Base-by-base conservation (phyloP, 2,113 vertebrate genomes). In the Sebastes fasciatus region DNA sequence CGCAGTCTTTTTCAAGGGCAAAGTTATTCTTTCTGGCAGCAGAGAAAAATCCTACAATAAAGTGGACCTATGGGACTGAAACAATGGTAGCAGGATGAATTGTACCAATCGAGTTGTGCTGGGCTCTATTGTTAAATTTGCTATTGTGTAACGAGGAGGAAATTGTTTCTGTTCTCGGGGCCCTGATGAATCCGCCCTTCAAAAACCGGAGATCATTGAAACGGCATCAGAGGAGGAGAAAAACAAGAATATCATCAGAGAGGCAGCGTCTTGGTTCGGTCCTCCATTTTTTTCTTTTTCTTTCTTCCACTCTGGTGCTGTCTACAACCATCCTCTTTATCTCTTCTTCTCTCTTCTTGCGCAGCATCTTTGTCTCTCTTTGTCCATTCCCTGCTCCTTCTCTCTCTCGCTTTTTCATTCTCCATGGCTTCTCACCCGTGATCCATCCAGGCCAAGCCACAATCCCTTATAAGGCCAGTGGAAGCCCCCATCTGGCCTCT, bases 401-500 rank as follows among this genome's bases (percentile, higher is more conserved):
- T 49, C 43, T 85, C n/a, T 57, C 78, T 76, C 70, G 76, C 52
- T 58, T 63, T 87, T 77, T 93, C 62, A 79, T 91, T 88, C 86
- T 80, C 58, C 19, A 0, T 65, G 88, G 90, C 82, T 89, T 78
- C 86, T 86, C 83, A 84, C 68, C 86, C 83, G 8, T 81, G 86
- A 92, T 93, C 89, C 86, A 71, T 79, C 86, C 85, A 83, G 89
- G 90, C 86, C 86, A 80, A 82, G 74, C 83, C 73, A 8, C 88
- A 90, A 91, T 92, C 92, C 93, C 92, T 86, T 92, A 92, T 91
- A 93, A 94, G 90, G 93, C 91, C 74, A 51, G 48, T 82, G 83
- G 84, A 93, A 91, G 91, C 89, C 86, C 86, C 91, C 90, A 84
- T 90, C 92, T 93, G 89, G 83, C 57, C 85, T 80, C 70, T 67